Percentiles rank a stretch among this genome's conserved stretches.
These are phyloP conservation scores for Takifugu rubripes DNA, from an alignment of 2,797 vertebrate species.

Conservation along the genomic window DNA sequence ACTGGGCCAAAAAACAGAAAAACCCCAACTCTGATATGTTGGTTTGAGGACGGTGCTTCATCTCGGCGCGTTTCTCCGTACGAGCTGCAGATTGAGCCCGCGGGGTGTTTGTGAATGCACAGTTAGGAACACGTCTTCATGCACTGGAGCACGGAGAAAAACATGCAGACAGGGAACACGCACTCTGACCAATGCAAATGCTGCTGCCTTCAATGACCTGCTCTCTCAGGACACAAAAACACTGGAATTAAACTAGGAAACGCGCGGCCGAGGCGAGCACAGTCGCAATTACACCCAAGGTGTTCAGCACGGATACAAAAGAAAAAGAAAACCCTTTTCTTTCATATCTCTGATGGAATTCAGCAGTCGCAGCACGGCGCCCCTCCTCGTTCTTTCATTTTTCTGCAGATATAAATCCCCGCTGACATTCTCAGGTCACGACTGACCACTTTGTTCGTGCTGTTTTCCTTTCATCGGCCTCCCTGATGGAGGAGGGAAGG, in stretches of 20 bases:
- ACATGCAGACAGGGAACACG: too few relatives aligned
- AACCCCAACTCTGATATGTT: conserved; percentile 37
- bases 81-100: conserved; percentile 55
- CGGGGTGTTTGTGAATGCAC: conserved; percentile 57
- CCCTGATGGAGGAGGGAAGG: background rate
- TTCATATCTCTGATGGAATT: background rate
- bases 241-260: too few relatives aligned
- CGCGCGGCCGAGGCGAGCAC: too few relatives aligned
- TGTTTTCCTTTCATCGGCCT: conserved; percentile 9
- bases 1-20: conserved; percentile 51
- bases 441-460: conserved; percentile 12
- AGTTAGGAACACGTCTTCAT: conserved; percentile 34
- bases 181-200: too few relatives aligned
- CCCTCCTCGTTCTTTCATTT: conserved; percentile 6
- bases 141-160: too few relatives aligned
- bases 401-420: conserved; percentile 14
- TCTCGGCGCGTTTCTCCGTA: conserved; percentile 46
- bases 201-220: too few relatives aligned
- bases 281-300: too few relatives aligned
- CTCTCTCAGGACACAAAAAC: too few relatives aligned
- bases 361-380: background rate
- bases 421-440: conserved; percentile 21
- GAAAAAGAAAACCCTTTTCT: background rate
- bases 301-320: background rate
- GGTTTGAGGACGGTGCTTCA: conserved; percentile 57